Conservation (phyloP, 2,797 vertebrate genomes). For the Bradypodion pumilum region DNA sequence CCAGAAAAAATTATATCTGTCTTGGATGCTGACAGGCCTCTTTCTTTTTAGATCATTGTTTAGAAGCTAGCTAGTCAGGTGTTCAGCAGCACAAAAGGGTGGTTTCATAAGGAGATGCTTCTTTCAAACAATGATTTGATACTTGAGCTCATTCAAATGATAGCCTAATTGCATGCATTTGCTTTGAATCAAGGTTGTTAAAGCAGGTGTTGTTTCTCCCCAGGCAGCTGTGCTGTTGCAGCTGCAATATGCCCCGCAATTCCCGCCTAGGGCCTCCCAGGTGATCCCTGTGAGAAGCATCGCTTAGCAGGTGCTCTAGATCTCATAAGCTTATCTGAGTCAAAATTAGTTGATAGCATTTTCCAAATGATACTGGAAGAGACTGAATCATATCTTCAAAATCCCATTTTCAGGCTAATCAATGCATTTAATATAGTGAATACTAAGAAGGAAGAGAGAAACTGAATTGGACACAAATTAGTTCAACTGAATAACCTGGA, state of each 20-base stretch:
- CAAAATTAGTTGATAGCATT: conserved; percentile 11
- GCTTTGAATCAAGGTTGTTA: conserved; percentile 48
- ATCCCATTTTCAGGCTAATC: background rate
- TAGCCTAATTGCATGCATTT: conserved; percentile 64
- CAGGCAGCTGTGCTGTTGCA: conserved; percentile 52
- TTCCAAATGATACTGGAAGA: background rate
- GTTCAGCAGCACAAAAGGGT: conserved; percentile 54
- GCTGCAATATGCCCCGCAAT: conserved; percentile 46
- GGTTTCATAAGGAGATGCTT: conserved; percentile 61
- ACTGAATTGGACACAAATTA: conserved; percentile 4
- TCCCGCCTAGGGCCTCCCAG: background rate
- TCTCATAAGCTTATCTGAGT: conserved; percentile 33
- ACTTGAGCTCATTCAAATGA: conserved; percentile 63
- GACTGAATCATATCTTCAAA: background rate
- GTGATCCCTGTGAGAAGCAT: conserved; percentile 30
- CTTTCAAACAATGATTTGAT: conserved; percentile 62
- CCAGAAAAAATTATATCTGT: background rate
- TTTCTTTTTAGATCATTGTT: conserved; percentile 7
- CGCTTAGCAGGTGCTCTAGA: conserved; percentile 23
- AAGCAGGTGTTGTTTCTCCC: conserved; percentile 61
- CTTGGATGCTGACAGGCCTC: background rate
- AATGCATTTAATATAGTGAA: background rate
- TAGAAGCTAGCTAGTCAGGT: conserved; percentile 24
- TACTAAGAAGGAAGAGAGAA: background rate
- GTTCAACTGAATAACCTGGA: background rate